phyloP scores from a whole-genome alignment of 2,113 vertebrate species.

The Hippocampus guttulatus region DNA sequence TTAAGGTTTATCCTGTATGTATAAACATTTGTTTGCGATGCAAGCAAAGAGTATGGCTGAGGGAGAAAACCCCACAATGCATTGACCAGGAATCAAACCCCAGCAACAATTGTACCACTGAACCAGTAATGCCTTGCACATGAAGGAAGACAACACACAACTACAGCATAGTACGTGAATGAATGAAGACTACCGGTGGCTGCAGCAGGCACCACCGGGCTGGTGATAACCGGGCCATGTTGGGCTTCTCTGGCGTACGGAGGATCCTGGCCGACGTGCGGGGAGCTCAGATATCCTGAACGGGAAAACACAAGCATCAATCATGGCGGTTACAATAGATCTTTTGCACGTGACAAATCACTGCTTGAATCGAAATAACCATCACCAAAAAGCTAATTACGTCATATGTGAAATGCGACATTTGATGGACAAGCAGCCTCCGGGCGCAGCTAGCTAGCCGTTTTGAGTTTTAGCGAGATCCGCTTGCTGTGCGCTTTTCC shows the following conservation, averaged over 20 bases:
- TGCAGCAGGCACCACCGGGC: slow-evolving; percentile 53
- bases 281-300: slow-evolving; percentile 71
- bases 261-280: slow-evolving; percentile 63
- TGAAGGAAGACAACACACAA: not conserved
- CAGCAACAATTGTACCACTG: slow-evolving; percentile 65
- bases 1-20: too few relatives aligned
- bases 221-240: slow-evolving; percentile 59
- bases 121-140: slow-evolving; percentile 52
- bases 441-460: not conserved
- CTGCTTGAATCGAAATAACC: not conserved
- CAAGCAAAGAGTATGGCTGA: too few relatives aligned
- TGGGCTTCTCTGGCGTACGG: slow-evolving; percentile 57
- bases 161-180: not conserved
- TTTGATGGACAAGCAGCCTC: not conserved
- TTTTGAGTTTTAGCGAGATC: slow-evolving; percentile 16
- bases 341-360: not conserved
- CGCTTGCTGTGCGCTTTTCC: too few relatives aligned
- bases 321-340: not conserved
- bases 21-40: too few relatives aligned
- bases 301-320: slow-evolving; percentile 11
- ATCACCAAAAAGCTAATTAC: not conserved
- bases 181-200: slow-evolving; percentile 51
- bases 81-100: not conserved
- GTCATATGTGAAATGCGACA: not conserved
- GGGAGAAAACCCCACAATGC: too few relatives aligned